These are phyloP conservation scores for Atrina japonica DNA, from an alignment of 2,888 invertebrate species.

Conservation along the genomic window DNA sequence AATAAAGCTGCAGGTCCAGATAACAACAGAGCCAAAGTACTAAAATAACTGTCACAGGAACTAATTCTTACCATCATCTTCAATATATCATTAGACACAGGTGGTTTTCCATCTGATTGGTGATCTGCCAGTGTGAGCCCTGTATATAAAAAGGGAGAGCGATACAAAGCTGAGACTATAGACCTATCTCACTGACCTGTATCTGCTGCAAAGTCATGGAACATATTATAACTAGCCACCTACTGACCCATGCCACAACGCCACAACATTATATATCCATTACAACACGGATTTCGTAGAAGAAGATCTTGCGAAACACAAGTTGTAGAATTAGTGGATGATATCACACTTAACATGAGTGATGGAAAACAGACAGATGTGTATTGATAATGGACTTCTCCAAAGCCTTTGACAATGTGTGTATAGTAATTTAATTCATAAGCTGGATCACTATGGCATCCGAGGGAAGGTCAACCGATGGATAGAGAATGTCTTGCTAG, in stretches of 20 bases:
- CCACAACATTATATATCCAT: slow-evolving; percentile 29
- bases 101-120: slow-evolving; percentile 20
- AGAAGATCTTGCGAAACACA: slow-evolving; percentile 27
- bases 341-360: neutral
- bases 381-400: slow-evolving; percentile 31
- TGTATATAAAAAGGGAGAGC: slow-evolving; percentile 16
- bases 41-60: too few relatives aligned
- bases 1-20: too few relatives aligned
- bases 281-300: slow-evolving; percentile 33
- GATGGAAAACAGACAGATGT: slow-evolving; percentile 30
- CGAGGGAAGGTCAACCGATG: slow-evolving; percentile 9
- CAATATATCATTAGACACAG: neutral
- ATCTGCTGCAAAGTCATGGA: too few relatives aligned
- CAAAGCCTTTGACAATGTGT: slow-evolving; percentile 46
- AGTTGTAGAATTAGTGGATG: neutral
- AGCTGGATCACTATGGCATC: slow-evolving; percentile 32
- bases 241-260: slow-evolving; percentile 35
- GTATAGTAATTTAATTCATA: slow-evolving; percentile 24
- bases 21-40: too few relatives aligned
- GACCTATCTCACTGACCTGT: slow-evolving; percentile 34
- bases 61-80: too few relatives aligned
- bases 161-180: slow-evolving; percentile 26
- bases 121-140: slow-evolving; percentile 3
- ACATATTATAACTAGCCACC: slow-evolving; percentile 23
- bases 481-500: slow-evolving; percentile 25